These are phyloP conservation scores for Nomada fucata DNA, from an alignment of 2,888 invertebrate genomes.

Conservation along the genomic window DNA sequence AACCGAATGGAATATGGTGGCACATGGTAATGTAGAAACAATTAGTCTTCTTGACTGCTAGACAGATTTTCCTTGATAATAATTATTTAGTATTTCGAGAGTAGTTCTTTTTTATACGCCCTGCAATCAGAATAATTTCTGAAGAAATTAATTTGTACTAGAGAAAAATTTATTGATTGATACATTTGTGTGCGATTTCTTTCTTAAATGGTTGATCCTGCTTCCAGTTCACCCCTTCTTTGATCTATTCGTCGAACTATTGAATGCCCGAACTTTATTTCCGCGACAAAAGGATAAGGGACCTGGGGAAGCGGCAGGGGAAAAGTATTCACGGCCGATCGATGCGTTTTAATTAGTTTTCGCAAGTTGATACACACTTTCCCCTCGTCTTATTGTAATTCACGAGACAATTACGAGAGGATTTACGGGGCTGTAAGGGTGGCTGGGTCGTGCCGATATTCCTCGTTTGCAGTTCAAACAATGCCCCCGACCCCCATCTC, in stretches of 20 bases:
- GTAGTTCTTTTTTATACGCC: no score
- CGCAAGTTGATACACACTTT: constrained; percentile 27
- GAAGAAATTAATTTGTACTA: no score
- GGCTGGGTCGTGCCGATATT: constrained; percentile 50
- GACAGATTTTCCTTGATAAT: no score
- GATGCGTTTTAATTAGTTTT: constrained; percentile 40
- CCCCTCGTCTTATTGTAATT: constrained; percentile 36
- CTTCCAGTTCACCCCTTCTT: neutral
- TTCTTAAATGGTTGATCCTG: neutral
- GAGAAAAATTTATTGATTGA: no score
- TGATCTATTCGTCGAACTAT: neutral
- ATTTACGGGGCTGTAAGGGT: constrained; percentile 24
- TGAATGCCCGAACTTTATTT: constrained; percentile 29
- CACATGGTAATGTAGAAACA: no score
- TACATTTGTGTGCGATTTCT: constrained; percentile 2
- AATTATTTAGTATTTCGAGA: no score
- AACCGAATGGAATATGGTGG: no score
- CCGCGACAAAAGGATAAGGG: neutral
- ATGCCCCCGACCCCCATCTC: constrained; percentile 58
- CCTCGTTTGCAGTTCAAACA: constrained; percentile 65
- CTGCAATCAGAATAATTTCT: no score
- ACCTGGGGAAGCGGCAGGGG: neutral
- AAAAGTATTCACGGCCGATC: constrained; percentile 2
- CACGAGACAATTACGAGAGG: constrained; percentile 47
- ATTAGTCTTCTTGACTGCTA: no score